A percentile compares a stretch with the other conserved stretches of the same genome.
Evolutionary conservation across 2,797 vertebrate species (phyloP).

Genomic region (Ciconia nigra): DNA sequence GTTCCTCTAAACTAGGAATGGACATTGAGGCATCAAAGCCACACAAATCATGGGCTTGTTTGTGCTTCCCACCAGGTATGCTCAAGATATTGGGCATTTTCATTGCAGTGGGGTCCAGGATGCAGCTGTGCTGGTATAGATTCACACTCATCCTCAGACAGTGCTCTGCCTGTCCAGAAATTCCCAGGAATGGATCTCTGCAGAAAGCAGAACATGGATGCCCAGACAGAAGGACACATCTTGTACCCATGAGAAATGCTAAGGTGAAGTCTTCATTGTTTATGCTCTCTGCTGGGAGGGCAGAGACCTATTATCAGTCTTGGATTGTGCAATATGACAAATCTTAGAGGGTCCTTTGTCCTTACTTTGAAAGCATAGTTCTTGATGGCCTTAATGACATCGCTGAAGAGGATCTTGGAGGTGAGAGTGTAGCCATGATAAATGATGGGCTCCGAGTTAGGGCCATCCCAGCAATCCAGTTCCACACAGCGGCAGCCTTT

Average conservation of each 20-base stretch:
- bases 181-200: not conserved
- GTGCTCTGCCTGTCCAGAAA: not conserved
- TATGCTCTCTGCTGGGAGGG: not conserved
- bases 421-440: slow-evolving; percentile 97
- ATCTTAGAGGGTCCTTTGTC: not conserved
- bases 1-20: not conserved
- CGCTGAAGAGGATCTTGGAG: slow-evolving; percentile 92
- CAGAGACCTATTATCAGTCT: not conserved
- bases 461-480: slow-evolving; percentile 94
- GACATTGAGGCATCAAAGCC: not conserved
- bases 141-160: not conserved
- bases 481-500: slow-evolving; percentile 97
- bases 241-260: not conserved
- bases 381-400: slow-evolving; percentile 89
- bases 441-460: slow-evolving; percentile 88
- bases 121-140: not conserved
- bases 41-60: not conserved
- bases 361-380: slow-evolving; percentile 94
- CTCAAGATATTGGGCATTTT: not conserved
- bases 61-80: not conserved
- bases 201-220: not conserved
- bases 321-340: not conserved
- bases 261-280: not conserved
- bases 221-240: not conserved
- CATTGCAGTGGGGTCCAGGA: not conserved